Percentiles rank a stretch among this genome's conserved stretches.
Evolutionary conservation across 2,113 vertebrate genomes (phyloP).

Genomic region (Neolamprologus ventralis): DNA sequence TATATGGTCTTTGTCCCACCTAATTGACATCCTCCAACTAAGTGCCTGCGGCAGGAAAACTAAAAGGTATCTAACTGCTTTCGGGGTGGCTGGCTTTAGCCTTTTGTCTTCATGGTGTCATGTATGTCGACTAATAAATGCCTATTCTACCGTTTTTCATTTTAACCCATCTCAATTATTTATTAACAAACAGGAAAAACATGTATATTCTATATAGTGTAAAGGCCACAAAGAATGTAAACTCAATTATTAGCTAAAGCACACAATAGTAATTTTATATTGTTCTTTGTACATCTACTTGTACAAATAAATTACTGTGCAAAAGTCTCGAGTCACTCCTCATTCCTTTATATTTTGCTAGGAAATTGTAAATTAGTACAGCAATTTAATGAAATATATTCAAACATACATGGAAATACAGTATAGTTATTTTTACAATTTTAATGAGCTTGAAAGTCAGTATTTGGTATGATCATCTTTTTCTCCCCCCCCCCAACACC

Average conservation of each 20-base stretch:
- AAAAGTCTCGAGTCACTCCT: neutral
- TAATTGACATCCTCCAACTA: neutral
- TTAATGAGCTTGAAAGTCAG: neutral
- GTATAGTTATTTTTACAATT: neutral
- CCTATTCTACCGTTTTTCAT: fast-evolving
- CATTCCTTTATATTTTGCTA: neutral
- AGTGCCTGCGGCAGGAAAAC: neutral
- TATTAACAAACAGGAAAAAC: neutral
- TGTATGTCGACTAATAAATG: neutral
- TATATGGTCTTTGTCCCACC: neutral
- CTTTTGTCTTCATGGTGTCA: neutral
- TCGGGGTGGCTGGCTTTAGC: neutral
- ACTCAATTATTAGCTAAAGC: neutral
- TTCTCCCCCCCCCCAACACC: neutral
- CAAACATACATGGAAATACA: neutral
- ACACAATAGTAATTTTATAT: neutral
- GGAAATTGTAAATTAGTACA: neutral
- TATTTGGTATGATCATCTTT: neutral
- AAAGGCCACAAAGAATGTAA: neutral
- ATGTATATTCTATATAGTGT: neutral
- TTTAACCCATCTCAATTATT: neutral
- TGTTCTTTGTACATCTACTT: neutral
- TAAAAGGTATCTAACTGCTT: neutral
- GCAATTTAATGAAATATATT: neutral
- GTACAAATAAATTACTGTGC: neutral